A percentile compares a stretch with the other conserved stretches of the same genome.
phyloP scores from a whole-genome alignment of 2,888 invertebrate genomes.

The Pyrrhia umbra region DNA sequence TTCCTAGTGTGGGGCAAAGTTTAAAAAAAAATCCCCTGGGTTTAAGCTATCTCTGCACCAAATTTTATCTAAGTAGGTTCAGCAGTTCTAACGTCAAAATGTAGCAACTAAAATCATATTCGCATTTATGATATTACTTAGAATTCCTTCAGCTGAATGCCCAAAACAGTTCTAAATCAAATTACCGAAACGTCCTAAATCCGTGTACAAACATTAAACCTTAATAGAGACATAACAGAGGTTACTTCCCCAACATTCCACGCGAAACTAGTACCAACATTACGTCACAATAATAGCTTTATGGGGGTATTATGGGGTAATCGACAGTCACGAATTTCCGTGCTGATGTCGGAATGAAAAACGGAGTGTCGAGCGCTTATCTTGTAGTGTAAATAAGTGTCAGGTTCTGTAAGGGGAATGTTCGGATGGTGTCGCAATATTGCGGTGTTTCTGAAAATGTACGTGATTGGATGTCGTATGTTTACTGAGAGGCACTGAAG shows the following conservation, averaged over 20 bases:
- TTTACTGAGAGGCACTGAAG: neutral
- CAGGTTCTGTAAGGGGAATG: slow-evolving; percentile 29
- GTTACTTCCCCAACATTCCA: slow-evolving; percentile 28
- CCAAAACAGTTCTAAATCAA: neutral
- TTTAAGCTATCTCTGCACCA: too few relatives aligned
- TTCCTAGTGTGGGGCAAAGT: too few relatives aligned
- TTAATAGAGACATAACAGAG: slow-evolving; percentile 29
- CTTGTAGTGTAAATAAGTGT: slow-evolving; percentile 44
- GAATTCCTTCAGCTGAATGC: neutral
- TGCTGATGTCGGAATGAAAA: slow-evolving; percentile 35
- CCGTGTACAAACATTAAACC: neutral
- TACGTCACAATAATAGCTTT: slow-evolving; percentile 43
- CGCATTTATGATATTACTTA: too few relatives aligned
- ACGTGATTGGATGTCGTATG: neutral
- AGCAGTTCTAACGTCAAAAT: too few relatives aligned
- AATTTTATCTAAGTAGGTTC: too few relatives aligned
- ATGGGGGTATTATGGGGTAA: slow-evolving; percentile 46
- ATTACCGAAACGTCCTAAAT: neutral
- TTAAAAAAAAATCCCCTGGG: too few relatives aligned
- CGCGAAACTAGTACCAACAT: slow-evolving; percentile 32
- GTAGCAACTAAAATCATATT: too few relatives aligned
- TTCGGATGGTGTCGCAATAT: slow-evolving; percentile 24
- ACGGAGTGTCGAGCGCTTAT: slow-evolving; percentile 39
- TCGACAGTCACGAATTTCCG: slow-evolving; percentile 55
- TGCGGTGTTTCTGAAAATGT: neutral